Base-by-base conservation (phyloP, 2,113 vertebrate genomes). In the Lonchura striata region DNA sequence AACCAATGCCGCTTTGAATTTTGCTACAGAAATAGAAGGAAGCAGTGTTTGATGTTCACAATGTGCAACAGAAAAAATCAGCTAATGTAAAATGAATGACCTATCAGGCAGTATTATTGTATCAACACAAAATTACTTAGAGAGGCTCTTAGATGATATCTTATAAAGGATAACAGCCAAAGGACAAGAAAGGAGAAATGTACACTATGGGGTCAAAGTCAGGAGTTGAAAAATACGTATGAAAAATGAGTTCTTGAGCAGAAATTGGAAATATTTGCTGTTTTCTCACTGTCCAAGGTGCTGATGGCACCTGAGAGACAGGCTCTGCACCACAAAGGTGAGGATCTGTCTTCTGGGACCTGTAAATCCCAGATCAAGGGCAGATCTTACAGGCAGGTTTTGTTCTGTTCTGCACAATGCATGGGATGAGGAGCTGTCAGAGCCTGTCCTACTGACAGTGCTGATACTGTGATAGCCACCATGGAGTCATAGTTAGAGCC, bases 231-330 rank as follows among this genome's bases (percentile, higher is more conserved):
- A 85, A 50, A 8, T 15, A 19, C n/a, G 11, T n/a, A 20, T 64
- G 50, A 35, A 56, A 96, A 87, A 15, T 42, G 49, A n/a, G 18
- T 89, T 91, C 8, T 52, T 49, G n/a, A n/a, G 20, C 18, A 54
- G 64, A 59, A 70, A 31, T 59, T 57, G 27, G 23, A 50, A 66
- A 24, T 47, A 28, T 10, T 81, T 78, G 11, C 47, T 70, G 12
- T 11, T 42, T 89, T 87, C 81, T 69, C 94, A 71, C 90, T 94
- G 92, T 96, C 95, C 94, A 89, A 72, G 87, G 94, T 95, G 80
- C 91, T 95, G 84, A 86, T 93, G 77, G 53, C 60, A 91, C 80
- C 61, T 60, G 42, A 1, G 53, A 31, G 22, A 6, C 33, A 22
- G 39, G 7, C 11, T 69, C 16, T 25, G 39, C 10, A 3, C 14